Percentiles rank a stretch among this genome's conserved stretches.
These are phyloP conservation scores for Drosophila parthenogenetica DNA, from an alignment of 2,888 invertebrate genomes.

Conservation along the genomic window DNA sequence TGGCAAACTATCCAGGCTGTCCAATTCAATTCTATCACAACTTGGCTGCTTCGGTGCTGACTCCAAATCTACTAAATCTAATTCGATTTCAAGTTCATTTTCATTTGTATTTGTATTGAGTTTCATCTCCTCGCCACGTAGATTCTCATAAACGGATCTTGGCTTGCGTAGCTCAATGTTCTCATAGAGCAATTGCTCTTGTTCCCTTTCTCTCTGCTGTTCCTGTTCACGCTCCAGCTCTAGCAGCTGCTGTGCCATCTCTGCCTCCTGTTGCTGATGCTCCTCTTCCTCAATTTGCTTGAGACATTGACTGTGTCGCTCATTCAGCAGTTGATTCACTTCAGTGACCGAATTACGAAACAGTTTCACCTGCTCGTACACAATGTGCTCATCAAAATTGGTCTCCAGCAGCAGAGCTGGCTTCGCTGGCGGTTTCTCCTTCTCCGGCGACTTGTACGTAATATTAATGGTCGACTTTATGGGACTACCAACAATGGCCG, in stretches of 20 bases:
- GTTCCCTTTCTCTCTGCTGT: constrained; percentile 53
- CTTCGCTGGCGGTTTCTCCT: constrained; percentile 70
- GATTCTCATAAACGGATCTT: constrained; percentile 83
- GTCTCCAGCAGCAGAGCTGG: constrained; percentile 86
- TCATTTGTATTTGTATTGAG: constrained; percentile 81
- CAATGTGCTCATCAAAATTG: constrained; percentile 86
- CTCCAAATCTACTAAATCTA: constrained; percentile 37
- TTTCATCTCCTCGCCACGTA: constrained; percentile 83
- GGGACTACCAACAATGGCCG: constrained; percentile 85
- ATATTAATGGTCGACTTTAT: constrained; percentile 90
- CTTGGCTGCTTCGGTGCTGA: constrained; percentile 43
- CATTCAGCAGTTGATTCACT: constrained; percentile 88
- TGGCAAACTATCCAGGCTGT: constrained; percentile 79
- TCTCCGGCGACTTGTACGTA: constrained; percentile 88
- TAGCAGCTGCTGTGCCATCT: constrained; percentile 64
- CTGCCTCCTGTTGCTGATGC: constrained; percentile 53
- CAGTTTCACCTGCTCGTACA: constrained; percentile 92
- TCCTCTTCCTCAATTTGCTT: constrained; percentile 74
- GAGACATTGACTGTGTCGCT: constrained; percentile 63
- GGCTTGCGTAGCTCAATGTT: constrained; percentile 84
- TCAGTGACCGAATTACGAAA: constrained; percentile 90
- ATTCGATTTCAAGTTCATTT: constrained; percentile 66
- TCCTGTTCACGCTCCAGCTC: constrained; percentile 47
- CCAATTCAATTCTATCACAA: constrained; percentile 72
- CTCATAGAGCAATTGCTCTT: constrained; percentile 83